Evolutionary conservation across 1,140 invertebrate genomes (phyloP), one percentile per base, ranked within the genome.

Genomic region (Drosophila nebulosa): DNA sequence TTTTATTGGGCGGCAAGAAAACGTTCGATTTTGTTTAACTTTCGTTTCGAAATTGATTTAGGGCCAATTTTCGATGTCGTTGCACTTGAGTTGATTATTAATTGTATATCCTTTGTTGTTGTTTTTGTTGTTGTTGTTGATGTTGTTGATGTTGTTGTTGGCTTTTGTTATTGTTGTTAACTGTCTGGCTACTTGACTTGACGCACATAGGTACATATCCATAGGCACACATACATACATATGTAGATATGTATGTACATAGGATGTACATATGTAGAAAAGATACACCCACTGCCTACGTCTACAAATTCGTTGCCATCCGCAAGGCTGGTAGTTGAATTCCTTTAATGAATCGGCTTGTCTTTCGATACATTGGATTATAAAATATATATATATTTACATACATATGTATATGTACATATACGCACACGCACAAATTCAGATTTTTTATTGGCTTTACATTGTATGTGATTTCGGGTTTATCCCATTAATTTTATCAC

Each of bases 241-340:
- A 14, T 6, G 12, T 18, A 3, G n/a, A n/a, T n/a, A n/a, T n/a
- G n/a, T 39, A 16, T 14, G 39, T 16, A 42, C 14, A 18, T 39
- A 3, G n/a, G n/a, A 39, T 39, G 36, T 16, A 18, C 39, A 9
- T 16, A 42, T 6, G 9, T n/a, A 36, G 12, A 39, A 39, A 18
- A 18, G 14, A 55, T 55, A 32, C 26, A 55, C 52, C 52, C 52
- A 30, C 52, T 18, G 52, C 52, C 52, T 32, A 55, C 52, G 52
- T 16, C 22, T 55, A 32, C 16, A 18, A 27, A 55, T 55, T 55
- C 7, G 26, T 27, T 55, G 52, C 26, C 52, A 55, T 53, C 16
- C 12, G 24, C 24, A 53, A 24, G 14, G 14, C 21, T 24, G 22
- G 36, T n/a, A 42, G 24, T n/a, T 4, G 39, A 46, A 42, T 32